Conservation (phyloP, 2,113 vertebrate species). For the Triplophysa tibetana region DNA sequence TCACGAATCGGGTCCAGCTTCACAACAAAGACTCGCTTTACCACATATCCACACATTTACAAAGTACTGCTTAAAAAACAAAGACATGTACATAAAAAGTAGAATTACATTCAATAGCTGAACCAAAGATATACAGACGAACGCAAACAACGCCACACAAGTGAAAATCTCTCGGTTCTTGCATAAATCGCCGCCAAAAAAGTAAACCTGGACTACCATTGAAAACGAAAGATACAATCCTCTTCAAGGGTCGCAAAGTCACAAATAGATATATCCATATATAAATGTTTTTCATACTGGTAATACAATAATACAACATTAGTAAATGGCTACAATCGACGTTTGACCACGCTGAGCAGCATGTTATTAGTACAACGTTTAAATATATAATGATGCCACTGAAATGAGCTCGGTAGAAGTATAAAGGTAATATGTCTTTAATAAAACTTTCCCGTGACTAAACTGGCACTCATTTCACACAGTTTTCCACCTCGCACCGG, state of each 20-base stretch:
- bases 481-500: slow-evolving; percentile 40
- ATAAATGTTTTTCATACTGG: slow-evolving; percentile 72
- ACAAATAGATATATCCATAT: slow-evolving; percentile 77
- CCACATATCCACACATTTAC: slow-evolving; percentile 72
- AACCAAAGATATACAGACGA: slow-evolving; percentile 63
- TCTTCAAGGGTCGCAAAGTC: slow-evolving; percentile 73
- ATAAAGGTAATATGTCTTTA: slow-evolving; percentile 72
- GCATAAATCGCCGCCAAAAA: slow-evolving; percentile 67
- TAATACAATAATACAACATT: slow-evolving; percentile 80
- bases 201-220: slow-evolving; percentile 58
- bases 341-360: slow-evolving; percentile 71
- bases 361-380: slow-evolving; percentile 77
- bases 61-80: slow-evolving; percentile 73
- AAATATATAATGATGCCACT: slow-evolving; percentile 74
- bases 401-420: slow-evolving; percentile 73
- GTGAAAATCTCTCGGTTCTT: slow-evolving; percentile 68
- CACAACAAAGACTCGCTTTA: slow-evolving; percentile 68
- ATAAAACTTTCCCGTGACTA: slow-evolving; percentile 67
- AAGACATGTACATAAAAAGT: slow-evolving; percentile 73
- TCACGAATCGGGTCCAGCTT: slow-evolving; percentile 65
- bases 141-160: slow-evolving; percentile 66
- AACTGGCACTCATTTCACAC: slow-evolving; percentile 52
- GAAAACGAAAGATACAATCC: slow-evolving; percentile 66
- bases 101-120: slow-evolving; percentile 77
- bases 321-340: slow-evolving; percentile 77